Percentiles rank a stretch among this genome's conserved stretches.
Evolutionary conservation across 2,888 invertebrate species (phyloP).

Genomic region (Sialis fuliginosa): DNA sequence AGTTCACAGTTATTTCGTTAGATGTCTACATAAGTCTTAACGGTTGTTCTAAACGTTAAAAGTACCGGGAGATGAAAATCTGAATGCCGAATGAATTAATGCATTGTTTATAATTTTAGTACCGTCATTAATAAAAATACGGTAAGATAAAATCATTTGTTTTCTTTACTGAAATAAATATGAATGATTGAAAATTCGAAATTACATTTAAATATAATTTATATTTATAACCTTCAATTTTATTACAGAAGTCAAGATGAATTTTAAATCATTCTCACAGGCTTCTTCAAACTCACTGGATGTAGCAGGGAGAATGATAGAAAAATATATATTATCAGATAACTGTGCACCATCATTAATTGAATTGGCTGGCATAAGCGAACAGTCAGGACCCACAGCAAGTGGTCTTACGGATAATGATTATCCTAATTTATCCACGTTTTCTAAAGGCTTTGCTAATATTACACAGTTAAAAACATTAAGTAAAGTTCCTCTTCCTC

Average conservation of each 20-base stretch:
- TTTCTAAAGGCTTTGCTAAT: slow-evolving; percentile 44
- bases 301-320: slow-evolving; percentile 62
- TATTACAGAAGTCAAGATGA: background rate
- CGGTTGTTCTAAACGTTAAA: no score
- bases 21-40: no score
- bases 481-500: slow-evolving; percentile 76
- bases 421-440: slow-evolving; percentile 63
- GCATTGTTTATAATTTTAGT: no score
- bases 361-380: slow-evolving; percentile 46
- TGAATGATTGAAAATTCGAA: no score
- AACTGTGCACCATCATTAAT: slow-evolving; percentile 52
- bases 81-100: no score
- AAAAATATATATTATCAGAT: slow-evolving; percentile 52
- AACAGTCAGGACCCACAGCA: slow-evolving; percentile 57
- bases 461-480: slow-evolving; percentile 63
- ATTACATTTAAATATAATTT: background rate
- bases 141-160: no score
- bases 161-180: no score
- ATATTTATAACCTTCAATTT: background rate
- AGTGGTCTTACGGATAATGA: slow-evolving; percentile 85
- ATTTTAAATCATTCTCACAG: background rate
- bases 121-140: no score
- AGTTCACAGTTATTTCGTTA: background rate
- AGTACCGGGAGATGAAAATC: no score
- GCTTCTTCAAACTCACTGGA: slow-evolving; percentile 30